Conservation (phyloP, 2,113 vertebrate species). For the Notothenia rossii region DNA sequence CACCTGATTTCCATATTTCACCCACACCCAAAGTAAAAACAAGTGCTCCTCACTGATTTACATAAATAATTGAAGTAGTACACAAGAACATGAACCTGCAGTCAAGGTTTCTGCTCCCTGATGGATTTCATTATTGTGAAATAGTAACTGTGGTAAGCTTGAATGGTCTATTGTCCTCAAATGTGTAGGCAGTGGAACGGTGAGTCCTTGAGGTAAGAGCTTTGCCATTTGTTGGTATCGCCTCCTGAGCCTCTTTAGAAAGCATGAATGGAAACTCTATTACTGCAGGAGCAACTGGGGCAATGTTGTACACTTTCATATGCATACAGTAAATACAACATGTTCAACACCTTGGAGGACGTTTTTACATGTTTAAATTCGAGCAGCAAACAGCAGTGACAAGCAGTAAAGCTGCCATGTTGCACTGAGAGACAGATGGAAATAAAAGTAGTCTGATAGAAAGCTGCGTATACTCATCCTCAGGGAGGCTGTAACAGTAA, state of each 20-base stretch:
- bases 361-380: not conserved
- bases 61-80: not conserved
- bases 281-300: conserved; percentile 14
- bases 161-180: conserved; percentile 23
- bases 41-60: conserved; percentile 2
- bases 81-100: not conserved
- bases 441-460: too few relatives aligned
- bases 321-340: not conserved
- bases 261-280: conserved; percentile 32
- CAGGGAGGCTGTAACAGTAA: not conserved
- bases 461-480: not conserved
- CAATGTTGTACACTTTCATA: not conserved
- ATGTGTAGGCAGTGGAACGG: conserved; percentile 3
- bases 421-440: not conserved
- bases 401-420: not conserved
- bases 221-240: conserved; percentile 28
- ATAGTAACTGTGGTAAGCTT: not conserved
- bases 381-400: not conserved
- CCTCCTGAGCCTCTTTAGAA: conserved; percentile 15
- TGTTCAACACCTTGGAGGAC: not conserved
- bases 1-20: conserved; percentile 41
- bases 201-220: conserved; percentile 19
- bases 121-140: conserved; percentile 5
- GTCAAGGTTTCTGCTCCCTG: conserved; percentile 25
- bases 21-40: not conserved